Base-by-base conservation (phyloP, 2,888 invertebrate genomes). In the Pyralis farinalis region DNA sequence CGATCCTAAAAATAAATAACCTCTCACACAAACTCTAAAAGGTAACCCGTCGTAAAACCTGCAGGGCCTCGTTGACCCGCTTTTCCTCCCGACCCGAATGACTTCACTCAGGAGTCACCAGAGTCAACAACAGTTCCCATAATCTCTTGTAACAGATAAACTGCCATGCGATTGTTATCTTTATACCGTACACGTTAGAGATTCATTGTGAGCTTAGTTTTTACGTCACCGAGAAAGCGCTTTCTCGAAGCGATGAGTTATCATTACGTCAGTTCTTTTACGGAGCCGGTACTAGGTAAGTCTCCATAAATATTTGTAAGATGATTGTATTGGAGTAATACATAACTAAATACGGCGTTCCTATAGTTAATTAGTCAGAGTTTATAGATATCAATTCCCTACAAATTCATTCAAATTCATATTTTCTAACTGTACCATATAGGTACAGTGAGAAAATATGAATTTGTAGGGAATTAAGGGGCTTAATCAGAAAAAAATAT, bases 171-270 rank as follows among this genome's bases (percentile, higher is more conserved):
- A 30, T n/a, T 30, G 1, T 22, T 1, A 36, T 28, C 29, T 28
- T 10, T 36, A 36, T 29, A 2, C 10, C 20, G 7, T 28, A 16
- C 9, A 9, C n/a, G 30, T 8, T 12, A 37, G n/a, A 21, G 11
- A n/a, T 9, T 8, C 39, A 16, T 33, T 31, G 39, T 29, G 30
- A 43, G 45, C 44, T 34, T 46, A 50, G 53, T 55, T 52, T 57
- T 59, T 55, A 50, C 51, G 46, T 51, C 53, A 51, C 27, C 34
- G 48, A 51, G 59, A 59, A 59, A 58, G 54, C 57, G 55, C 55
- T 58, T 55, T 56, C 57, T 47, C 55, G 46, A 12, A 25, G 27
- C n/a, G n/a, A 7, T 25, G 25, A 25, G 25, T 5, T 25, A n/a
- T 25, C 7, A 32, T 38, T 38, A 38, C 32, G 38, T 38, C 38